Evolutionary conservation across 2,113 vertebrate genomes (phyloP), one percentile per base, ranked within the genome.

Genomic region (Amblyopsis rosae): DNA sequence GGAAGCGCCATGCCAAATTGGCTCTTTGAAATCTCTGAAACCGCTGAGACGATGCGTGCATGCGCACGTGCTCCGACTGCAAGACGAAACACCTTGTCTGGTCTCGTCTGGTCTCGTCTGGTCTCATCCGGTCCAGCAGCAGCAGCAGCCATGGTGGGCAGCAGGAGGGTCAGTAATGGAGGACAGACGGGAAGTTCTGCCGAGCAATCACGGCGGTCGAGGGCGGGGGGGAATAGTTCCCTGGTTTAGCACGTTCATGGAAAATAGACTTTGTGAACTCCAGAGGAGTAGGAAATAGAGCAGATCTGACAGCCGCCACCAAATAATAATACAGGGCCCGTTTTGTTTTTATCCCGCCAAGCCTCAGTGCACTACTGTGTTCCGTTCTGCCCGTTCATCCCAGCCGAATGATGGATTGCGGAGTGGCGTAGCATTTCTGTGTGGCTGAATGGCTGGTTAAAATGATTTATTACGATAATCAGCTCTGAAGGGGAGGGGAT

Each of bases 381-480:
- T 72, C 69, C 47, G 46, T 76, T 62, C 62, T 41, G 35, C 35
- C 35, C 17, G 47, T 62, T 73, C 15, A 53, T 73, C 67, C 62
- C 19, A 6, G 63, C 62, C 6, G 33, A 53, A 47, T 80, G 86
- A 85, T 77, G 80, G 63, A 83, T 83, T 6, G 47, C 55, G 71
- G 58, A 73, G 73, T 80, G 73, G 66, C 65, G 62, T 57, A 3
- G 70, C 78, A 62, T 75, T 59, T 67, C 82, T 53, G 75, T 81
- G 83, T 79, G 85, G 84, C 77, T 74, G 82, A 87, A 84, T 80
- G 70, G 86, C 87, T 81, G 81, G 73, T 86, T 86, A 86, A 88
- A 88, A 82, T 87, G 86, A 90, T 88, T 85, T 87, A 87, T 89
- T 89, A 83, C 72, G 86, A 87, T 88, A 90, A 90, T 90, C 87